Evolutionary conservation across 2,888 invertebrate species (phyloP), one percentile per base, ranked within the genome.

Genomic region (Papilio protenor): DNA sequence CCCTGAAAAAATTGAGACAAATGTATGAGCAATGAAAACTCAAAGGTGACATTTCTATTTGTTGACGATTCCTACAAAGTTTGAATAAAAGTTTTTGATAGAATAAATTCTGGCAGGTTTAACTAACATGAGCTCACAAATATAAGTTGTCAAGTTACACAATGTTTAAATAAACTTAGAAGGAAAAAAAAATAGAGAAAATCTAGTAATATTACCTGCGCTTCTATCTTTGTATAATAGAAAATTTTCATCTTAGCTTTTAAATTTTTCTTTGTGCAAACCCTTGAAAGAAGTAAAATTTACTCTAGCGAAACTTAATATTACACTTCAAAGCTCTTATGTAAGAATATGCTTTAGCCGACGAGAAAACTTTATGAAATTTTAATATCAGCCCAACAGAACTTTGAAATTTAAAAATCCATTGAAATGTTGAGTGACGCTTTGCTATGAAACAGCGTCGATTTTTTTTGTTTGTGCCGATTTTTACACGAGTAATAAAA

Each of bases 291-390:
- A 88, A 88, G 84, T 86, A 85, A 88, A 88, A 89, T 90, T 91
- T 90, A 87, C 88, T 83, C 85, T 84, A 79, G 83, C 83, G 81
- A 82, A 88, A 90, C 88, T 90, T 90, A 90, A 90, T 90, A 90
- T 87, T 87, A 88, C 86, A 86, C 88, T 85, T 84, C 84, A 84
- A 82, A 86, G 88, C 86, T 88, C 84, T 86, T 87, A 88, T 85
- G 85, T 87, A 89, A 88, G 87, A 88, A 88, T 88, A 88, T 88
- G 87, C 88, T 87, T 88, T 87, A 88, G 87, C 87, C 84, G 83
- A 86, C 85, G 85, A 79, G 80, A 85, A 84, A 88, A 89, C 88
- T 90, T 90, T 89, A 87, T 91, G 88, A 91, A 92, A 90, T 88
- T 91, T 92, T 92, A 89, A 92, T 91, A 91, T 88, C 85, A 82